A percentile compares a stretch with the other conserved stretches of the same genome.
phyloP scores from a whole-genome alignment of 2,113 vertebrate species.

The Hippopotamus amphibius region DNA sequence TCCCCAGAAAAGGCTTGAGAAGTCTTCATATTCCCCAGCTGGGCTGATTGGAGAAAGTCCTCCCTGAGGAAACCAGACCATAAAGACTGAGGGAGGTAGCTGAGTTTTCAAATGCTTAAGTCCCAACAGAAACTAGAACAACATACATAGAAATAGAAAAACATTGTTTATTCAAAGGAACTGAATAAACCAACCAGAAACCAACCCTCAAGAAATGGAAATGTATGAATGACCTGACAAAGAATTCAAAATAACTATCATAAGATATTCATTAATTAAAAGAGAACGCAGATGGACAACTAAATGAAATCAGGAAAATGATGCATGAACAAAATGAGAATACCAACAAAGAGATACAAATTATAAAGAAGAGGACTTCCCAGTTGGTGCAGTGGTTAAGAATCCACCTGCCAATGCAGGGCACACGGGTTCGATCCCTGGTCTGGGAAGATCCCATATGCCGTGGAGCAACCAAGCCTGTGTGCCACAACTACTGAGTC shows the following conservation, averaged over 20 bases:
- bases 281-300: neutral
- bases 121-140: neutral
- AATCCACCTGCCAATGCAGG: too few relatives aligned
- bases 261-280: neutral
- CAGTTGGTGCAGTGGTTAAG: too few relatives aligned
- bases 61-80: neutral
- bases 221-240: neutral
- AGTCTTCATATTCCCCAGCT: neutral
- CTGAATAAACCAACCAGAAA: neutral
- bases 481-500: too few relatives aligned
- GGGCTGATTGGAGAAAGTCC: neutral
- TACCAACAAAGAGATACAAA: neutral
- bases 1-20: neutral
- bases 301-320: neutral
- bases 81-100: neutral
- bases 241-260: neutral
- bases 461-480: too few relatives aligned
- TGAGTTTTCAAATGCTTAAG: neutral
- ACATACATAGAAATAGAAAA: neutral
- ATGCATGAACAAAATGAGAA: neutral
- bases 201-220: neutral
- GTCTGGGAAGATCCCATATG: too few relatives aligned
- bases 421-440: too few relatives aligned
- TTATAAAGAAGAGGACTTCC: neutral
- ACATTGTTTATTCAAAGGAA: neutral